Base-by-base conservation (phyloP, 2,888 invertebrate species). In the Calameuta filiformis region DNA sequence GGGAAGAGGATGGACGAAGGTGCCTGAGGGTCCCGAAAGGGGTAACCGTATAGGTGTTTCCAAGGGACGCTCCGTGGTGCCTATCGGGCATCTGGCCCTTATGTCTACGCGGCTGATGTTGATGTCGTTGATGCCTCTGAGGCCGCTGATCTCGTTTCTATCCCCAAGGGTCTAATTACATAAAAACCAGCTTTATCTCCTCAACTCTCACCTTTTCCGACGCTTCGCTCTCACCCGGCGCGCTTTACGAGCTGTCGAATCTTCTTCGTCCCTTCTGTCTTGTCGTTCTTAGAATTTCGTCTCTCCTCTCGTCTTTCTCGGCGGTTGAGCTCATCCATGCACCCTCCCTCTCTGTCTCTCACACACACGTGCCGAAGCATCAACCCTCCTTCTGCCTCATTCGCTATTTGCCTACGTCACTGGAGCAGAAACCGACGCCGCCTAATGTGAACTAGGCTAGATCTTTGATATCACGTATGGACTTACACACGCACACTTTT, bases 171-270 rank as follows among this genome's bases (percentile, higher is more conserved):
- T 76, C 78, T 81, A 84, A 84, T 80, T 84, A 83, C 75, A 75
- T 75, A 81, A 79, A 81, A 83, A 82, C 73, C 79, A 75, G 69
- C 68, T 80, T 80, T 76, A 80, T 78, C 80, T 77, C 76, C 69
- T 31, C 79, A 68, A 33, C 73, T 69, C 56, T 71, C 76, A 75
- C 76, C 77, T 73, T 69, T n/a, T 30, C 30, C 40, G 15, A 40
- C 15, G 69, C 33, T 33, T 33, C 69, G 4, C n/a, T 69, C 69
- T 12, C 69, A 69, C 11, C 69, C 69, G 11, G 33, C 35, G 3
- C 35, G 35, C 69, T 69, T 69, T 69, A 69, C 69, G 69, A 69
- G 69, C 69, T n/a, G 69, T 69, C 69, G 69, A 69, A 69, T 40
- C 40, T 40, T 6, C 40, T 40, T 4, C 40, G 4, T 40, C 40